Evolutionary conservation across 1,140 invertebrate species (phyloP).

Genomic region (Eufriesea mexicana): DNA sequence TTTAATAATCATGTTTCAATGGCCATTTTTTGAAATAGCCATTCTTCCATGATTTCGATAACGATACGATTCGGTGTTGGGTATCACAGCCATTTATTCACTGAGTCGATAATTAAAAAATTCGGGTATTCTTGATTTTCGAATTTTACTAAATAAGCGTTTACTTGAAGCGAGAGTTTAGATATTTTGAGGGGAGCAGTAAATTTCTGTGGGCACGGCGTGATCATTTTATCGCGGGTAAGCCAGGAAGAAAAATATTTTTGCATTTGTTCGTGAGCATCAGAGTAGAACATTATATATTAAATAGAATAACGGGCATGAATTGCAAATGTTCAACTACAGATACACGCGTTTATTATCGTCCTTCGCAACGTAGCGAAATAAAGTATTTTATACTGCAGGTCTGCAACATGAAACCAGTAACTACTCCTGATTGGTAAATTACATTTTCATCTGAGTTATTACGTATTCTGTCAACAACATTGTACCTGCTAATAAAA

Average conservation of each 20-base stretch:
- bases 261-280: neutral
- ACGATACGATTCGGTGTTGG: too few relatives aligned
- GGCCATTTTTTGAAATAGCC: too few relatives aligned
- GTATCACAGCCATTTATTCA: too few relatives aligned
- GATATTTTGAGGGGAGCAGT: too few relatives aligned
- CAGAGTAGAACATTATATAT: neutral
- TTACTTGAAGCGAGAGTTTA: too few relatives aligned
- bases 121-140: too few relatives aligned
- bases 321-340: conserved; percentile 13
- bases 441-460: neutral
- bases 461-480: neutral
- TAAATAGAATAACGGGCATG: neutral
- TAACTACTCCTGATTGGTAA: neutral
- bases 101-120: too few relatives aligned
- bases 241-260: neutral
- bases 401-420: neutral
- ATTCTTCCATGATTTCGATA: too few relatives aligned
- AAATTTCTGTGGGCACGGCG: too few relatives aligned
- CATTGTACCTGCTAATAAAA: neutral
- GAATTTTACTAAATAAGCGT: too few relatives aligned
- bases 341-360: neutral
- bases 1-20: too few relatives aligned
- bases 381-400: neutral
- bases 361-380: neutral
- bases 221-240: neutral